phyloP scores from a whole-genome alignment of 2,113 vertebrate genomes.

The Phylloscopus trochiloides region DNA sequence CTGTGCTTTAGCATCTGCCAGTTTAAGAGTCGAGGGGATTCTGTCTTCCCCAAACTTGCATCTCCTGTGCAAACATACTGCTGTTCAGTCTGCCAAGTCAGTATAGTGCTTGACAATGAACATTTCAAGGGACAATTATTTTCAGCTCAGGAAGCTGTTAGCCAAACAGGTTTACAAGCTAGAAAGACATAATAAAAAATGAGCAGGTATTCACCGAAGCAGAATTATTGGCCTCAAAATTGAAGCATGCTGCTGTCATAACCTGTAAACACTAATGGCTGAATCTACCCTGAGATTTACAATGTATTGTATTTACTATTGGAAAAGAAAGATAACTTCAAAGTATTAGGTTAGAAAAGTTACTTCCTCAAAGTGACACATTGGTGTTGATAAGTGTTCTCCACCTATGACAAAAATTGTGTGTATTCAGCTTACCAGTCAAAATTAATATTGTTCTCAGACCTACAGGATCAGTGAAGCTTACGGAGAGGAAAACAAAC shows the following conservation, averaged over 20 bases:
- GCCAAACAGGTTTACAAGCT: background rate
- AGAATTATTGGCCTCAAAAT: background rate
- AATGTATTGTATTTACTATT: background rate
- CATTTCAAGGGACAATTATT: slow-evolving; percentile 12
- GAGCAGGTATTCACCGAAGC: background rate
- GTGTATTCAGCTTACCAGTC: slow-evolving; percentile 60
- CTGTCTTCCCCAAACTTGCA: background rate
- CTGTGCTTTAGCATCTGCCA: background rate
- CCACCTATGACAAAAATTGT: slow-evolving; percentile 24
- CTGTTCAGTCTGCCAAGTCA: background rate
- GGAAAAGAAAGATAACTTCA: background rate
- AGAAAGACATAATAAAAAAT: background rate
- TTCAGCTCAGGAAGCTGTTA: background rate
- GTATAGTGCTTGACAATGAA: background rate
- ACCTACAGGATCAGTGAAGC: slow-evolving; percentile 31
- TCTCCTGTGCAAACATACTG: background rate
- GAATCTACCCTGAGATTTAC: background rate
- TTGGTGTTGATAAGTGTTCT: slow-evolving; percentile 23
- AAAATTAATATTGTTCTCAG: slow-evolving; percentile 59
- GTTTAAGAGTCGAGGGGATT: background rate
- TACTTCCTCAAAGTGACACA: slow-evolving; percentile 42
- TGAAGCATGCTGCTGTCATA: background rate
- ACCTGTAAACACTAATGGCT: background rate
- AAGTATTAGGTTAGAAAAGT: slow-evolving; percentile 37
- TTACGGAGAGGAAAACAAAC: slow-evolving; percentile 34